Evolutionary conservation across 2,113 vertebrate genomes (phyloP), one percentile per base, ranked within the genome.

Genomic region (Brachypteracias leptosomus): DNA sequence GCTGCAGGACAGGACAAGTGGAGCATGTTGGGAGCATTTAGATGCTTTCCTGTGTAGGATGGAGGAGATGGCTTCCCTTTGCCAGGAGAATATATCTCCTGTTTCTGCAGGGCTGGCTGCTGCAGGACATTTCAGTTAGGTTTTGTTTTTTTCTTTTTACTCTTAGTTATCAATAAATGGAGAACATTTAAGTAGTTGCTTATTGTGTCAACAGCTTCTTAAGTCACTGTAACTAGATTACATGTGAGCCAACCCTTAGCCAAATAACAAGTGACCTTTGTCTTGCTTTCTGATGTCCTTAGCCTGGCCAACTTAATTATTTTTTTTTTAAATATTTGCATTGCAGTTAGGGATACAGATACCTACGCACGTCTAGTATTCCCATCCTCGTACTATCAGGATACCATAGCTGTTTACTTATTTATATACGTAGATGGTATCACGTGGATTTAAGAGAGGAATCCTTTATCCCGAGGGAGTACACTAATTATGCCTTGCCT

Each of bases 1-100:
- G 36, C 49, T 57, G 26, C 16, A 3, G 29, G 49, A 38, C 12
- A 28, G 58, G 14, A 19, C 7, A 28, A 63, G 47, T 5, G 5
- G 44, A 74, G 8, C 12, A 3, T 4, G 36, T 40, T 21, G 1
- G 24, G 10, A 74, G 36, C 11, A 0, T 52, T 42, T 11, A 24
- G 13, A 40, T 6, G 2, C 9, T 40, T 11, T 36, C 5, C 22
- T 35, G 19, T 20, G 25, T 36, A 1, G 0, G 1, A 2, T 2
- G 13, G 38, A n/a, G 62, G 22, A 59, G 49, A 2, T 17, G 11
- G 31, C 74, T 42, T 84, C 10, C 1, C 21, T 62, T 70, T 55
- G 28, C 21, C 5, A 0, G 8, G 2, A 46, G 51, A 58, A 35
- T 35, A 14, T 7, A 6, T 21, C 31, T 81, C 18, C 0, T 0